A percentile compares a stretch with the other conserved stretches of the same genome.
phyloP scores from a whole-genome alignment of 2,113 vertebrate species.

The Dicrurus megarhynchus region DNA sequence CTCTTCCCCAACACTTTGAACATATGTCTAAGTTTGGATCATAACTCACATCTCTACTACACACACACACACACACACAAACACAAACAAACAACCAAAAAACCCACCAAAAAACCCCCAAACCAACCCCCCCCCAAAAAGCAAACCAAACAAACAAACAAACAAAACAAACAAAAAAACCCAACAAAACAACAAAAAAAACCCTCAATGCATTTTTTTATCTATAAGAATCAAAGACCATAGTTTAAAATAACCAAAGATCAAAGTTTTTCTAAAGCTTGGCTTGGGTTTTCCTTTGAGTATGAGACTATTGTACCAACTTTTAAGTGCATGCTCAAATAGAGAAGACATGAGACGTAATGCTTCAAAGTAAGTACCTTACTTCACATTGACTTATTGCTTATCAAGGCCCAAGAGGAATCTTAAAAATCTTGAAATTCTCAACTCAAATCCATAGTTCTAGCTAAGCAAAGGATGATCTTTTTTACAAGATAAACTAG shows the following conservation, averaged over 20 bases:
- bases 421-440: not conserved
- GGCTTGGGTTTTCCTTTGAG: not conserved
- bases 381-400: not conserved
- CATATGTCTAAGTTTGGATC: not conserved
- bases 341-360: not conserved
- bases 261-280: not conserved
- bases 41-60: not conserved
- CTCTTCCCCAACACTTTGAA: not conserved
- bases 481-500: not conserved
- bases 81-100: not conserved
- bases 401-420: not conserved
- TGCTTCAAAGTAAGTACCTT: not conserved
- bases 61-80: not conserved
- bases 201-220: not conserved
- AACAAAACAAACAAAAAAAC: not conserved
- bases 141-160: not conserved
- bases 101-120: not conserved
- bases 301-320: not conserved
- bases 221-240: not conserved
- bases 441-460: not conserved
- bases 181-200: not conserved
- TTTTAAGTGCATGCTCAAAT: not conserved
- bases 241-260: not conserved
- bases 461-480: not conserved
- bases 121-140: not conserved